Conservation (phyloP, 2,797 vertebrate genomes). For the Chiroxiphia lanceolata region DNA sequence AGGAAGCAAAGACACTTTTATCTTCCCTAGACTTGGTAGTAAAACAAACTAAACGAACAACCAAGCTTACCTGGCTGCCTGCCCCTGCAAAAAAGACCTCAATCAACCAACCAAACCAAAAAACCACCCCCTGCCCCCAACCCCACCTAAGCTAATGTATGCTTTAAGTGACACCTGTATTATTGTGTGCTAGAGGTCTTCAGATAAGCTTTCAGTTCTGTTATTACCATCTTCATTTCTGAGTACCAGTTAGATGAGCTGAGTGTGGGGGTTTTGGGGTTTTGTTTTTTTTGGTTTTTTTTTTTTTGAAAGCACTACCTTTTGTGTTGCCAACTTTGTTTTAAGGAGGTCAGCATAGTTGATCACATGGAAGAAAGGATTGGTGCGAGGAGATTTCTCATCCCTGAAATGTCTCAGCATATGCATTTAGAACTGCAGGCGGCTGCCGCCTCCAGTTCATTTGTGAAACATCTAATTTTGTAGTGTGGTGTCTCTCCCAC, state of each 20-base stretch:
- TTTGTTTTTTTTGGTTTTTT: not conserved
- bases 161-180: not conserved
- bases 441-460: not conserved
- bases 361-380: not conserved
- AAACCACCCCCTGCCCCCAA: rapidly evolving
- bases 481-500: not conserved
- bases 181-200: not conserved
- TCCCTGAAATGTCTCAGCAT: not conserved
- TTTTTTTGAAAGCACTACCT: not conserved
- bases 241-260: not conserved
- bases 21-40: not conserved
- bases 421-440: not conserved
- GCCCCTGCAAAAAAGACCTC: not conserved
- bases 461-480: not conserved
- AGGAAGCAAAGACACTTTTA: not conserved
- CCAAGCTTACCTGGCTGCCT: not conserved
- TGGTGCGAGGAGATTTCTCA: not conserved
- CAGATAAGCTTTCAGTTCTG: not conserved
- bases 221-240: not conserved
- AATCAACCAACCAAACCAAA: not conserved
- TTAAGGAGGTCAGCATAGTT: not conserved
- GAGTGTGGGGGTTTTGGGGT: not conserved
- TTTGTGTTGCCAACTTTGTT: not conserved
- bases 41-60: not conserved
- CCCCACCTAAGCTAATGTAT: not conserved